Percentiles rank a stretch among this genome's conserved stretches.
Evolutionary conservation across 2,888 invertebrate species (phyloP).

Genomic region (Yponomeuta evonymella): DNA sequence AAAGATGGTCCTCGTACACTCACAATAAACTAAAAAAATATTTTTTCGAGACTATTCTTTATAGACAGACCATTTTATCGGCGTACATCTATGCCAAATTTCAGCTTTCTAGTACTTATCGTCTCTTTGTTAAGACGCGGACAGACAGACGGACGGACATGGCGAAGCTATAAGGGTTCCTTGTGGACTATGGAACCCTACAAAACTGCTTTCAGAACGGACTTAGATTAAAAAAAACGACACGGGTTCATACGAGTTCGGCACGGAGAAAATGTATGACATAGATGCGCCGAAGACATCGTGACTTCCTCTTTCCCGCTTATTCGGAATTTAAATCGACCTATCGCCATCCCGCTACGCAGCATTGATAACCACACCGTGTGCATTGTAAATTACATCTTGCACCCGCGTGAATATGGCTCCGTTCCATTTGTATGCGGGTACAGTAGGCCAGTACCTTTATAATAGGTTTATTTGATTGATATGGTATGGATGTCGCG

Average conservation of each 20-base stretch:
- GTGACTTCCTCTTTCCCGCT: constrained; percentile 75
- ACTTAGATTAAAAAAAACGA: constrained; percentile 20
- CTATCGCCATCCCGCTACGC: constrained; percentile 53
- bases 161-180: too few relatives aligned
- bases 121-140: too few relatives aligned
- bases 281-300: constrained; percentile 51
- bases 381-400: not conserved
- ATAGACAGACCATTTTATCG: too few relatives aligned
- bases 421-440: not conserved
- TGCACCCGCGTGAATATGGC: not conserved
- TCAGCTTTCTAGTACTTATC: too few relatives aligned
- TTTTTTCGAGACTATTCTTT: too few relatives aligned
- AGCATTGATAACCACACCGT: constrained; percentile 1
- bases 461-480: constrained; percentile 60
- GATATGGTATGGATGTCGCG: constrained; percentile 66
- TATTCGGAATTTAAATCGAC: constrained; percentile 73
- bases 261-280: constrained; percentile 71
- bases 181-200: too few relatives aligned
- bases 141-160: too few relatives aligned
- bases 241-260: constrained; percentile 63
- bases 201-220: too few relatives aligned
- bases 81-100: too few relatives aligned
- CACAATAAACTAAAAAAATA: too few relatives aligned
- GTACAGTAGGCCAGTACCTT: constrained; percentile 32
- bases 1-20: too few relatives aligned